phyloP scores from a whole-genome alignment of 2,888 invertebrate species.

The Creontiades dilutus region DNA sequence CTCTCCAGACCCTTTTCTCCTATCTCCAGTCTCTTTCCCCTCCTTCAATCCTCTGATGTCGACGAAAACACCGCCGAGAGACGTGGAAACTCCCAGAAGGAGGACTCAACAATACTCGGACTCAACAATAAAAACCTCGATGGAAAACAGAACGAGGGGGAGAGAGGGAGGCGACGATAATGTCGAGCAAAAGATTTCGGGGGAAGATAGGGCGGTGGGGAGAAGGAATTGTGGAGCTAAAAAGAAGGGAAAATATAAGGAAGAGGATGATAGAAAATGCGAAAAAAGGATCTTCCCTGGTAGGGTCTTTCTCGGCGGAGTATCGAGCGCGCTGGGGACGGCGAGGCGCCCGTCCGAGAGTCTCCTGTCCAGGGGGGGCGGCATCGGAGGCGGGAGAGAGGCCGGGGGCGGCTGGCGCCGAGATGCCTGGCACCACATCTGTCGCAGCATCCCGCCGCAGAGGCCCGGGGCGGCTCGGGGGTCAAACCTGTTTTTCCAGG shows the following conservation, averaged over 20 bases:
- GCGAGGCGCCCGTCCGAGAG: slow-evolving; percentile 60
- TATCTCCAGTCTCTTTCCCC: not conserved
- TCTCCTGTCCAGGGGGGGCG: slow-evolving; percentile 43
- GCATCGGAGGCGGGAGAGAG: not conserved
- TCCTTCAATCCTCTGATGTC: not conserved
- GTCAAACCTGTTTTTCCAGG: not conserved
- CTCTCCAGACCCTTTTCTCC: not conserved
- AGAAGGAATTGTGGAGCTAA: not conserved
- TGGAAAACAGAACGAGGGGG: not conserved
- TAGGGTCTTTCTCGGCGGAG: slow-evolving; percentile 12
- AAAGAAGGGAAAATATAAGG: not conserved
- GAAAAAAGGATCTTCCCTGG: not conserved
- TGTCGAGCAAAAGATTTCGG: not conserved
- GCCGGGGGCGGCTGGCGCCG: slow-evolving; percentile 54
- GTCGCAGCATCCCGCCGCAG: slow-evolving; percentile 68
- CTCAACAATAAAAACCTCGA: not conserved
- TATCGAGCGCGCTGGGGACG: slow-evolving; percentile 50
- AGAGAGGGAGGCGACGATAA: not conserved
- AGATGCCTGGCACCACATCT: slow-evolving; percentile 68
- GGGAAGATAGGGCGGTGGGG: not conserved
- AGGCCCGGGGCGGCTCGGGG: slow-evolving; percentile 13
- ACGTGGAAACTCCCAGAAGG: slow-evolving; percentile 7
- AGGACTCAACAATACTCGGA: not conserved
- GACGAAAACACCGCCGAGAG: slow-evolving; percentile 34
- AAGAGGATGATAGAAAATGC: not conserved